These are phyloP conservation scores for Parasteatoda lunata DNA, from an alignment of 2,888 invertebrate species.

Conservation along the genomic window DNA sequence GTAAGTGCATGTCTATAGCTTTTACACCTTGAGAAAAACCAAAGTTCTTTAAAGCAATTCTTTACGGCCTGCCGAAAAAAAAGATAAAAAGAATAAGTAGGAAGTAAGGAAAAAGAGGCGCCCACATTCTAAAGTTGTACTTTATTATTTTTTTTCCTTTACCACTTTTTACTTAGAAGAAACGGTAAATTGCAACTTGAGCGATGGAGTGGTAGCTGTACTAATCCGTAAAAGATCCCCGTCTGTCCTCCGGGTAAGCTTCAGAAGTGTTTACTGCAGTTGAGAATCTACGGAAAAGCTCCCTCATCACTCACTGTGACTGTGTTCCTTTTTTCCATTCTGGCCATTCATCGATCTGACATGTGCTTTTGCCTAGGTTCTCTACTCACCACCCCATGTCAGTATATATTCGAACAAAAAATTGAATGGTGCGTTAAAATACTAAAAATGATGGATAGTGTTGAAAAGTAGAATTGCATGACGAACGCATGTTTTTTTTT, in stretches of 20 bases:
- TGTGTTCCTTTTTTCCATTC: conserved; percentile 3
- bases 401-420: too few relatives aligned
- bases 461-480: too few relatives aligned
- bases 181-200: conserved; percentile 34
- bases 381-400: too few relatives aligned
- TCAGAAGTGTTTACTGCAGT: conserved; percentile 46
- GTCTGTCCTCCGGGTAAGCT: conserved; percentile 38
- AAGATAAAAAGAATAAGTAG: not conserved
- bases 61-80: not conserved
- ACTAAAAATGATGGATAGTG: too few relatives aligned
- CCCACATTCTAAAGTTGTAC: not conserved
- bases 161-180: not conserved
- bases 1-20: not conserved
- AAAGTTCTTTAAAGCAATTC: not conserved
- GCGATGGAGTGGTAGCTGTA: conserved; percentile 36
- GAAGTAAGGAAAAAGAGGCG: not conserved
- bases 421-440: too few relatives aligned
- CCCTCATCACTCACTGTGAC: conserved; percentile 37
- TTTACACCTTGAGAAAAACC: not conserved
- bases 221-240: conserved; percentile 38
- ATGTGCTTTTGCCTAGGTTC: not conserved
- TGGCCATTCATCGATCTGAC: conserved; percentile 22
- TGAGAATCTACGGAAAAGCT: conserved; percentile 35
- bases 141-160: not conserved
- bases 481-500: too few relatives aligned